phyloP scores from a whole-genome alignment of 2,113 vertebrate species.

The Colius striatus region DNA sequence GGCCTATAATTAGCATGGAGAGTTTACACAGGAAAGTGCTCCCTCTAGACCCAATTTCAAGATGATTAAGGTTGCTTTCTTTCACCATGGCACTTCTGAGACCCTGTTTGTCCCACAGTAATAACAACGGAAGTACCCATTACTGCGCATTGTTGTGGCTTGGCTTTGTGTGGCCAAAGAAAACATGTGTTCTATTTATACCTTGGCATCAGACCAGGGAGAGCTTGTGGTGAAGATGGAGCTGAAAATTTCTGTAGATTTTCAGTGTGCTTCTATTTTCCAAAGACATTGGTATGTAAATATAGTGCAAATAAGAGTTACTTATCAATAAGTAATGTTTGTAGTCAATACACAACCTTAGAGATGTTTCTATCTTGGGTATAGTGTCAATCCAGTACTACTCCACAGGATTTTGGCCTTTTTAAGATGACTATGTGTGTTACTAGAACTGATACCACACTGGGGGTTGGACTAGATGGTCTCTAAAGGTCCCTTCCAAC shows the following conservation, averaged over 20 bases:
- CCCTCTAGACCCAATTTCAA: not conserved
- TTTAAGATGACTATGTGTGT: not conserved
- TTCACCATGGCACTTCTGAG: not conserved
- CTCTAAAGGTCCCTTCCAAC: no score
- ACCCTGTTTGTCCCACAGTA: not conserved
- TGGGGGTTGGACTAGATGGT: no score
- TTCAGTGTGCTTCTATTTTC: not conserved
- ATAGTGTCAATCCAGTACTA: not conserved
- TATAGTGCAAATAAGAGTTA: not conserved
- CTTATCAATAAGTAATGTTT: not conserved
- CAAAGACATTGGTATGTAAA: not conserved
- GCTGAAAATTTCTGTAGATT: not conserved
- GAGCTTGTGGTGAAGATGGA: not conserved
- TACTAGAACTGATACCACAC: not conserved
- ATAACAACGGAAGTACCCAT: not conserved
- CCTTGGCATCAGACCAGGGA: not conserved
- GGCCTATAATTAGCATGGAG: constrained; percentile 17
- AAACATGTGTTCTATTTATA: not conserved
- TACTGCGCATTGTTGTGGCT: not conserved
- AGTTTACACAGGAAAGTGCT: constrained; percentile 12
- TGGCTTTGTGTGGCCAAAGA: not conserved
- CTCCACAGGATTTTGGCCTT: not conserved
- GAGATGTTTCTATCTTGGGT: not conserved
- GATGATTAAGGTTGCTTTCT: not conserved
- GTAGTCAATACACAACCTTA: not conserved